These are phyloP conservation scores for Megaceryle alcyon DNA, from an alignment of 2,797 vertebrate species.

Conservation along the genomic window DNA sequence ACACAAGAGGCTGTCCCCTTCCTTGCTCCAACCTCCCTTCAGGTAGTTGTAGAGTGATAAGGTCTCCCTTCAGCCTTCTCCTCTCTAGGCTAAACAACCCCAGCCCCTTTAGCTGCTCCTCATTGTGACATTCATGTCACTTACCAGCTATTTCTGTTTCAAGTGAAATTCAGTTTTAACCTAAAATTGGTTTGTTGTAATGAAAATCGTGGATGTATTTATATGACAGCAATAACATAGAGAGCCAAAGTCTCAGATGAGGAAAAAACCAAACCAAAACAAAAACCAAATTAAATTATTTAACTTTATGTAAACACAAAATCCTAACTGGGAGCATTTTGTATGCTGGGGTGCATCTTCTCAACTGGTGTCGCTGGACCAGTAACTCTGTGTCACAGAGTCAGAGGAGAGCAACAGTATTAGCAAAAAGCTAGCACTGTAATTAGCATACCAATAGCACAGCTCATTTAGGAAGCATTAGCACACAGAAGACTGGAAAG, in stretches of 20 bases:
- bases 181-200: neutral
- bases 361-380: neutral
- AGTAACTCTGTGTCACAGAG: neutral
- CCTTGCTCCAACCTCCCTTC: too few relatives aligned
- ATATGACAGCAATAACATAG: neutral
- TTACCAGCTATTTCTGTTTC: neutral
- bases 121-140: neutral
- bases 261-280: neutral
- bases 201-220: neutral
- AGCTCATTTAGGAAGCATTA: neutral
- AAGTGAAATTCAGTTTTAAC: neutral
- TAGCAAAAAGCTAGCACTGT: neutral
- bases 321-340: neutral
- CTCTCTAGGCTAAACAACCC: too few relatives aligned
- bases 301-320: neutral
- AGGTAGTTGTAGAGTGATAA: too few relatives aligned
- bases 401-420: neutral
- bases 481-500: neutral
- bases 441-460: neutral
- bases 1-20: too few relatives aligned
- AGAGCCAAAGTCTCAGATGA: neutral
- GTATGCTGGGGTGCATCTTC: neutral
- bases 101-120: too few relatives aligned
- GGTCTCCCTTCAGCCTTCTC: too few relatives aligned
- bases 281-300: too few relatives aligned